phyloP scores from a whole-genome alignment of 2,888 invertebrate species.

The Chromoteleia sp. region DNA sequence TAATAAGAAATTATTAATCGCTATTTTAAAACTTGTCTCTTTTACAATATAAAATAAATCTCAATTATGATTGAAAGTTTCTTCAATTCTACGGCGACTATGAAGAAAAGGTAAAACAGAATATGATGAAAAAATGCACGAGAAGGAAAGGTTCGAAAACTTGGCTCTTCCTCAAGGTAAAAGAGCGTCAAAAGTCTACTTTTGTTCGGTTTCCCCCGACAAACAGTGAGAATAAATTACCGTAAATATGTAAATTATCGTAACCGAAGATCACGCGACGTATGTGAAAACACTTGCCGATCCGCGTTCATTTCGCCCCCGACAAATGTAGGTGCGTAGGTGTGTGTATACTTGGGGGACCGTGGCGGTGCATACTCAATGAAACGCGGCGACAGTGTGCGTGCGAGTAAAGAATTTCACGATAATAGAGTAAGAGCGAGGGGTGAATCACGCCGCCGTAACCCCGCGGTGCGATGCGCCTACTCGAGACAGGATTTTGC shows the following conservation, averaged over 20 bases:
- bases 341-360: conserved; percentile 26
- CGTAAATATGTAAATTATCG: conserved; percentile 63
- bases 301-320: conserved; percentile 58
- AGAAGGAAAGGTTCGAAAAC: not conserved
- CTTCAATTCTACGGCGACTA: too few relatives aligned
- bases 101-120: not conserved
- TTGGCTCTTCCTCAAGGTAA: conserved; percentile 2
- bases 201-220: conserved; percentile 42
- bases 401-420: conserved; percentile 59
- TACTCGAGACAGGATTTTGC: conserved; percentile 61
- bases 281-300: conserved; percentile 62
- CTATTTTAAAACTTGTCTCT: too few relatives aligned
- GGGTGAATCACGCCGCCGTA: conserved; percentile 64
- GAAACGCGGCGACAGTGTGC: conserved; percentile 48
- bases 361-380: conserved; percentile 57
- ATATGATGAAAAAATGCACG: not conserved
- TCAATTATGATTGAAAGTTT: too few relatives aligned
- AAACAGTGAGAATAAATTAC: conserved; percentile 61
- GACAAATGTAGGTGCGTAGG: conserved; percentile 37
- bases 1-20: too few relatives aligned
- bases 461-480: conserved; percentile 42
- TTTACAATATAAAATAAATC: too few relatives aligned
- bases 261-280: conserved; percentile 63
- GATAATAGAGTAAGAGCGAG: conserved; percentile 60
- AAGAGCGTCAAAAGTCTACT: conserved; percentile 9